phyloP scores from a whole-genome alignment of 2,113 vertebrate species.

The Riparia riparia region DNA sequence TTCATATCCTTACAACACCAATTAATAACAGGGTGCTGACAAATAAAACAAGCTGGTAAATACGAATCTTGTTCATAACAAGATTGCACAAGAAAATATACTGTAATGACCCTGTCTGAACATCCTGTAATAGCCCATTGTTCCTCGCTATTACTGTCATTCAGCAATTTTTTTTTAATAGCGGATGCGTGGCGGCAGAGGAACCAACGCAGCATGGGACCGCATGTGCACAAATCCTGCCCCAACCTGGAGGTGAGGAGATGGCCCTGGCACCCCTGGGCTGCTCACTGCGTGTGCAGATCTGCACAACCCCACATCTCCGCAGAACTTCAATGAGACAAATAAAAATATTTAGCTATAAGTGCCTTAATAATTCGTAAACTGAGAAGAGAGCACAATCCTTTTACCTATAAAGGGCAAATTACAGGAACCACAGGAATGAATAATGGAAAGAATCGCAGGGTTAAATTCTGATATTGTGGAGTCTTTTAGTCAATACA shows the following conservation, averaged over 20 bases:
- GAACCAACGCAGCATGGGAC: not conserved
- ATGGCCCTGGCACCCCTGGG: not conserved
- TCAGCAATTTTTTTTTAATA: conserved; percentile 47
- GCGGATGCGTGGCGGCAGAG: conserved; percentile 4
- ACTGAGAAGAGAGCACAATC: not conserved
- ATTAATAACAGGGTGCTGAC: not conserved
- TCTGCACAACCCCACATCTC: not conserved
- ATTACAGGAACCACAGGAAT: not conserved
- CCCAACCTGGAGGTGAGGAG: not conserved
- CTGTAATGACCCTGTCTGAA: conserved; percentile 51
- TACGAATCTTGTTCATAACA: conserved; percentile 12
- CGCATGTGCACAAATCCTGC: not conserved
- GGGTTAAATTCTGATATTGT: not conserved
- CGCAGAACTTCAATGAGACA: not conserved
- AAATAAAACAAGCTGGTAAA: conserved; percentile 43
- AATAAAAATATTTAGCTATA: not conserved
- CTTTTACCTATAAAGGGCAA: not conserved
- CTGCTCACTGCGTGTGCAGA: not conserved
- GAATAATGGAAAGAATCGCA: not conserved
- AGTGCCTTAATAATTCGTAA: not conserved
- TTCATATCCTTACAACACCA: not conserved
- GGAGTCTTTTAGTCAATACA: not conserved
- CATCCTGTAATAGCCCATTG: conserved; percentile 58
- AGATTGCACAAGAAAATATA: conserved; percentile 59
- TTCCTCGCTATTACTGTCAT: conserved; percentile 40